Percentiles rank a stretch among this genome's conserved stretches.
These are phyloP conservation scores for Ormyrus nitidulus DNA, from an alignment of 2,888 invertebrate genomes.

Conservation along the genomic window DNA sequence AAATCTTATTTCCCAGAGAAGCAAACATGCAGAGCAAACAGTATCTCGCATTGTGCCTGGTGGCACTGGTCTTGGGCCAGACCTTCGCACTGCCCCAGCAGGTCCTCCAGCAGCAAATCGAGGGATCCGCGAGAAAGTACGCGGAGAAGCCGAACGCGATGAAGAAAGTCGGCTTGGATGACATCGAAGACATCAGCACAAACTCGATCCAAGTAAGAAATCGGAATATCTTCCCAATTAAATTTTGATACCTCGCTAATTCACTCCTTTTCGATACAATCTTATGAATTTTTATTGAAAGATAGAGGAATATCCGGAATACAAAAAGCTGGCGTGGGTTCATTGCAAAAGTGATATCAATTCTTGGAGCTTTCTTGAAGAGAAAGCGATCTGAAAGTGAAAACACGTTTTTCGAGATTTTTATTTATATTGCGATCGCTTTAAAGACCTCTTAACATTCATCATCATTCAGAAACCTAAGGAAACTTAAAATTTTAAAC, in stretches of 20 bases:
- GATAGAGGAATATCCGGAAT: too few species aligned
- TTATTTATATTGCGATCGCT: too few species aligned
- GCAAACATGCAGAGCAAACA: slow-evolving; percentile 81
- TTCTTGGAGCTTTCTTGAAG: slow-evolving; percentile 34
- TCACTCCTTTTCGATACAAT: too few species aligned
- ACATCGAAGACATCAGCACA: slow-evolving; percentile 87
- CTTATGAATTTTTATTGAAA: too few species aligned
- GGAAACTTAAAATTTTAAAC: too few species aligned
- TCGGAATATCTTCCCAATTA: too few species aligned
- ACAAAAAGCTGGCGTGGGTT: not conserved
- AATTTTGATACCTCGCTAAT: too few species aligned
- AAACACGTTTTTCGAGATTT: slow-evolving; percentile 26
- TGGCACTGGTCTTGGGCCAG: slow-evolving; percentile 78
- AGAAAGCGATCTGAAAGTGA: slow-evolving; percentile 22
- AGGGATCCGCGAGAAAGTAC: slow-evolving; percentile 85
- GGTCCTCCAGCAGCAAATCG: slow-evolving; percentile 69
- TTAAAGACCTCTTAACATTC: too few species aligned
- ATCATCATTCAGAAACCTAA: too few species aligned
- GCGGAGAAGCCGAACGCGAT: slow-evolving; percentile 92
- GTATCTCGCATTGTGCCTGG: slow-evolving; percentile 83
- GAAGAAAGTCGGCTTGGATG: slow-evolving; percentile 90
- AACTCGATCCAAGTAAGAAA: slow-evolving; percentile 83
- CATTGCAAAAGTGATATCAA: slow-evolving; percentile 13
- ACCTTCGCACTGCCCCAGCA: slow-evolving; percentile 68
- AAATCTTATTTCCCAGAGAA: too few species aligned